Base-by-base conservation (phyloP, 1,140 invertebrate genomes). In the Drosophila oshimai region DNA sequence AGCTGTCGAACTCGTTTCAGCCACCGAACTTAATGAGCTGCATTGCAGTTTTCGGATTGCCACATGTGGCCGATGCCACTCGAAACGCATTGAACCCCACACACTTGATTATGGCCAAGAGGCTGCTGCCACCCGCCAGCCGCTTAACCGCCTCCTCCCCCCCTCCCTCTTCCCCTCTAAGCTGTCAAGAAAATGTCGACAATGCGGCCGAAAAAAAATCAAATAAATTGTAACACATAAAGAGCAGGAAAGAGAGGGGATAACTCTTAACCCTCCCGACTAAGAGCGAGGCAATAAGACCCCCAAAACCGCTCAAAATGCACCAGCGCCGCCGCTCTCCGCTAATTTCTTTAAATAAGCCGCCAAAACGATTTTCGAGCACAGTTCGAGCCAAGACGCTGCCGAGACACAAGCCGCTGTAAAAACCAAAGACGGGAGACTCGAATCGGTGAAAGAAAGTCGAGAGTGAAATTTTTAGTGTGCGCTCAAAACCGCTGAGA, bases 341-440 rank as follows among this genome's bases (percentile, higher is more conserved):
- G 17, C 15, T 39, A 24, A 44, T 86, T 86, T 86, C 80, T 87
- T 86, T 86, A 86, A 86, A 86, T 87, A 73, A 73, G 81, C 55
- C 74, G 46, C 42, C 72, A 42, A 36, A 13, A 26, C 34, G 33
- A 64, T 46, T 87, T 73, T 73, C 44, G 80, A 76, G 72, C 44
- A 86, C 80, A 86, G 80, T 86, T 80, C 61, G 80, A 87, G 74
- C 72, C 31, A 47, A 86, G 81, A 68, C 80, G 81, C 73, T 74
- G 80, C 62, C 76, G 76, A 72, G 75, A 73, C 75, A 50, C 34
- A 75, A 79, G 57, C 69, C 68, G 22, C 57, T 44, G 37, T 20
- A 44, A 13, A 42, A 49, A 33, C 22, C 13, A 39, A 9, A 31
- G 39, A 42, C 45, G 28, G 34, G 60, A 31, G 22, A 26, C 20